Conservation (phyloP, 2,888 invertebrate genomes). For the Phaedon cochleariae region DNA sequence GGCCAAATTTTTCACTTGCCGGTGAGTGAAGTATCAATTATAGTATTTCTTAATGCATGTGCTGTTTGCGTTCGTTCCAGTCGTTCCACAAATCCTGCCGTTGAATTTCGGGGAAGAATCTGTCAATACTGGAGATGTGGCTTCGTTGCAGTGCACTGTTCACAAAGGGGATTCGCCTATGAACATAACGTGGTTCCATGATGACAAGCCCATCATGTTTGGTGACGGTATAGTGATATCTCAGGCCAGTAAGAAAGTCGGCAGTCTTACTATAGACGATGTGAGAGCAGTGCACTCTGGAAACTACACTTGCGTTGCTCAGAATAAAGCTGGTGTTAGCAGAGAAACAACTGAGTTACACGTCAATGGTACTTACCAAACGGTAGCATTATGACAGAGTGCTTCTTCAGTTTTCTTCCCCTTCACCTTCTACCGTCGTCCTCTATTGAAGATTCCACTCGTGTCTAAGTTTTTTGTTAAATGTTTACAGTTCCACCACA, state of each 20-base stretch:
- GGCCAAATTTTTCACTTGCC: too few relatives aligned
- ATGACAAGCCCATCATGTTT: slow-evolving; percentile 59
- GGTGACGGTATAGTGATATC: slow-evolving; percentile 57
- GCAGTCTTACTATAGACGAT: slow-evolving; percentile 70
- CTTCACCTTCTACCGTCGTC: too few relatives aligned
- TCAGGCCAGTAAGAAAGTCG: slow-evolving; percentile 63
- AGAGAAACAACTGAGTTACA: slow-evolving; percentile 70
- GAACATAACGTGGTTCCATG: slow-evolving; percentile 71
- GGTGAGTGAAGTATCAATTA: too few relatives aligned
- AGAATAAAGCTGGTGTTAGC: slow-evolving; percentile 73
- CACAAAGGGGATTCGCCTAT: slow-evolving; percentile 77
- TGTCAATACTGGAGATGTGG: slow-evolving; percentile 75
- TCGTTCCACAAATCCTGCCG: slow-evolving; percentile 64
- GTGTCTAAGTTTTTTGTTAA: too few relatives aligned
- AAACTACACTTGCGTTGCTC: slow-evolving; percentile 79
- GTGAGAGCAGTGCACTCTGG: slow-evolving; percentile 74
- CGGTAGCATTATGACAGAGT: neutral
- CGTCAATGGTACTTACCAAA: slow-evolving; percentile 68
- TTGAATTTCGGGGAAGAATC: slow-evolving; percentile 67
- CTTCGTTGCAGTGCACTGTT: slow-evolving; percentile 74
- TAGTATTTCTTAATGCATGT: neutral
- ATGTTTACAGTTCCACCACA: slow-evolving; percentile 62
- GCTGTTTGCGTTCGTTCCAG: slow-evolving; percentile 19
- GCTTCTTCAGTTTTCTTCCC: neutral
- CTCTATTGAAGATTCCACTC: too few relatives aligned